A percentile compares a stretch with the other conserved stretches of the same genome.
Evolutionary conservation across 2,797 vertebrate species (phyloP).

Genomic region (Crenuchus spilurus): DNA sequence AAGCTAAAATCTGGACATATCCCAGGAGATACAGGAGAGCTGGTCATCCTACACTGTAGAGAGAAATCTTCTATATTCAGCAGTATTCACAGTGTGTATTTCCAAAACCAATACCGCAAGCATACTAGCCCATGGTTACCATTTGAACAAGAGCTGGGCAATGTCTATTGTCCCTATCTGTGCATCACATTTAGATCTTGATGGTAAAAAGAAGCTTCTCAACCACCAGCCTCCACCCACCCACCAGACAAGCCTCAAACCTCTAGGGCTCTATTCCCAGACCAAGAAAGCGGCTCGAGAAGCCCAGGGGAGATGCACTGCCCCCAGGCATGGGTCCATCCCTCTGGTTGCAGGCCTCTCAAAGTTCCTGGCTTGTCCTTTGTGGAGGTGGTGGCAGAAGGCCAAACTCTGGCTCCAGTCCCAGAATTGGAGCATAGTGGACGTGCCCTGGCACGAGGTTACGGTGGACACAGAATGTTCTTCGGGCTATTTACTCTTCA

Average conservation of each 20-base stretch:
- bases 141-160: slow-evolving; percentile 38
- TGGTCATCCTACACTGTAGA: neutral
- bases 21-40: neutral
- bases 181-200: slow-evolving; percentile 54
- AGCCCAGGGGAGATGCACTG: slow-evolving; percentile 53
- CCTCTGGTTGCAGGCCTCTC: slow-evolving; percentile 28
- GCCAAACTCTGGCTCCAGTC: slow-evolving; percentile 44
- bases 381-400: slow-evolving; percentile 39
- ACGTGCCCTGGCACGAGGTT: slow-evolving; percentile 50
- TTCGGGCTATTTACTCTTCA: slow-evolving; percentile 36
- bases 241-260: slow-evolving; percentile 56
- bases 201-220: slow-evolving; percentile 50
- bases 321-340: slow-evolving; percentile 50
- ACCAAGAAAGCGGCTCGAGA: slow-evolving; percentile 53
- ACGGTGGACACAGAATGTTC: slow-evolving; percentile 37
- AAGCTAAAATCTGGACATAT: neutral
- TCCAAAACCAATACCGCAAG: slow-evolving; percentile 54
- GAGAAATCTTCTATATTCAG: neutral
- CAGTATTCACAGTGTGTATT: neutral
- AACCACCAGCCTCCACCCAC: slow-evolving; percentile 57
- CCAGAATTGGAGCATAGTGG: slow-evolving; percentile 36
- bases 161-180: slow-evolving; percentile 58
- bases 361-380: slow-evolving; percentile 37
- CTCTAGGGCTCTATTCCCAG: slow-evolving; percentile 53
- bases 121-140: slow-evolving; percentile 53